A percentile compares a stretch with the other conserved stretches of the same genome.
phyloP scores from a whole-genome alignment of 53 echinoderm and acorn worm species.

The Antedon mediterranea region DNA sequence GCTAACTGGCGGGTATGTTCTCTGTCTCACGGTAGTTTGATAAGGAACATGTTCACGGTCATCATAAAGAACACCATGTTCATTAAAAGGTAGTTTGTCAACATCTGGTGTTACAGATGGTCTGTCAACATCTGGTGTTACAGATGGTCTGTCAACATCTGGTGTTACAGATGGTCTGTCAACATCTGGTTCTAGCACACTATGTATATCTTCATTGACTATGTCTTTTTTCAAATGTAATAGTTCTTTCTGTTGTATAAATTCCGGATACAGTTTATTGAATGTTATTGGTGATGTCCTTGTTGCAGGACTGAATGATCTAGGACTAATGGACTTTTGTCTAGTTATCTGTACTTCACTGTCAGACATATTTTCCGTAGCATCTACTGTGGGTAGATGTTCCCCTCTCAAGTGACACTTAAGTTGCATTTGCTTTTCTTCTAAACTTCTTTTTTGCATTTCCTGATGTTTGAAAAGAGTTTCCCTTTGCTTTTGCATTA shows the following conservation, averaged over 20 bases:
- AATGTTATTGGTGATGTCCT: not conserved
- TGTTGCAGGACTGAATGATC: not conserved
- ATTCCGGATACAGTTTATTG: not conserved
- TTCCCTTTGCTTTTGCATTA: conserved; percentile 29
- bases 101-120: not conserved
- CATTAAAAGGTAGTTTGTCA: too few species aligned
- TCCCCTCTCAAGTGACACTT: conserved; percentile 37
- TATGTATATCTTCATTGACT: not conserved
- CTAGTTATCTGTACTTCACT: too few species aligned
- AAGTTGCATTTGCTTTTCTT: conserved; percentile 38
- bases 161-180: not conserved
- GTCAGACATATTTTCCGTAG: too few species aligned
- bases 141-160: not conserved
- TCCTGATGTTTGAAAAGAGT: not conserved
- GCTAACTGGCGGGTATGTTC: not conserved
- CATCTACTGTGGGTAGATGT: not conserved
- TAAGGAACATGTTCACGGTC: not conserved
- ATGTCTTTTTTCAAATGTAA: not conserved
- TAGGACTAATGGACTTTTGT: too few species aligned
- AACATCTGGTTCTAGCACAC: too few species aligned
- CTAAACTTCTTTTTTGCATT: conserved; percentile 35
- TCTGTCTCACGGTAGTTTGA: not conserved
- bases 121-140: not conserved
- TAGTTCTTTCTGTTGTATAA: not conserved
- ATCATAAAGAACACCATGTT: not conserved